Conservation (phyloP, 2,888 invertebrate genomes). For the Cerastoderma edule region DNA sequence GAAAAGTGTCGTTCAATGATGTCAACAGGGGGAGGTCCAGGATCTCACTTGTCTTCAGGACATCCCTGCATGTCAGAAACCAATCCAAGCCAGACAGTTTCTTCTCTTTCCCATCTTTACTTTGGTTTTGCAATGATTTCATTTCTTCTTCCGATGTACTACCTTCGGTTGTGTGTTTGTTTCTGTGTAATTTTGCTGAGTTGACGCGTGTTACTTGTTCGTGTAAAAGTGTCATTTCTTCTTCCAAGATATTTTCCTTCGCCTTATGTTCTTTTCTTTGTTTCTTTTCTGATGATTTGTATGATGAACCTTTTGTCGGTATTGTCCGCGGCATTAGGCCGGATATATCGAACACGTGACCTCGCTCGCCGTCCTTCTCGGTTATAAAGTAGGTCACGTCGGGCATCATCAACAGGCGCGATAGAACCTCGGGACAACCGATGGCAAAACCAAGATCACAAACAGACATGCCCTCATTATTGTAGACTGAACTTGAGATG, state of each 20-base stretch:
- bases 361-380: conserved; percentile 10
- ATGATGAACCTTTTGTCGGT: no score
- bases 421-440: conserved; percentile 55
- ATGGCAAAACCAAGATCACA: conserved; percentile 70
- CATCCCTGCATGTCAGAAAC: conserved; percentile 67
- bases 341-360: conserved; percentile 74
- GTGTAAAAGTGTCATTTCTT: no score
- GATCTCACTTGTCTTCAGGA: conserved; percentile 70
- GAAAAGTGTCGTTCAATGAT: conserved; percentile 75
- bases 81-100: conserved; percentile 72
- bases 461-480: conserved; percentile 70
- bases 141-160: no score
- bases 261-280: no score
- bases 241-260: no score
- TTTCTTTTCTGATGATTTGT: no score
- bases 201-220: no score
- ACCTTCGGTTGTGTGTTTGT: no score
- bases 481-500: conserved; percentile 66
- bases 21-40: conserved; percentile 76
- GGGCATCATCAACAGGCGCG: conserved; percentile 44
- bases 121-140: no score
- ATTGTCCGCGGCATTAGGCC: conserved; percentile 71
- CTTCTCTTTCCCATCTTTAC: neutral
- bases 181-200: no score
- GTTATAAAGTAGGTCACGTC: conserved; percentile 68